phyloP scores from a whole-genome alignment of 2,888 invertebrate species.

The Bellardia pandia region DNA sequence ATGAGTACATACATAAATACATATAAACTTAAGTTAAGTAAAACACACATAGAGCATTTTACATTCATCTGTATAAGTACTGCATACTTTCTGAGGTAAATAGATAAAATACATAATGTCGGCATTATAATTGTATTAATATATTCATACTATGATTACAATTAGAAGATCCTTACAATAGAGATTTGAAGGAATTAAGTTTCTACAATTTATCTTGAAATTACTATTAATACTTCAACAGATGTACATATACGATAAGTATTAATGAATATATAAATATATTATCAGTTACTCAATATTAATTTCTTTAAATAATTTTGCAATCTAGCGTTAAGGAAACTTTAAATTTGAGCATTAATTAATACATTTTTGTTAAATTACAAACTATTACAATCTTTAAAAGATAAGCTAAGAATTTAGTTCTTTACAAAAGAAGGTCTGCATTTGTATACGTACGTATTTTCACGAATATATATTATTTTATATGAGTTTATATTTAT shows the following conservation, averaged over 20 bases:
- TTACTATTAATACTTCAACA: neutral
- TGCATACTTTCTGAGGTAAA: slow-evolving; percentile 28
- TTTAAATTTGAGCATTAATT: no score
- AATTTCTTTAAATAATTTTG: no score
- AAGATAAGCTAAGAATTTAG: no score
- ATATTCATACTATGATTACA: neutral
- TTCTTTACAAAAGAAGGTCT: no score
- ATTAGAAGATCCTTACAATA: slow-evolving; percentile 12
- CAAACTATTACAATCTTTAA: no score
- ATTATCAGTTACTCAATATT: no score
- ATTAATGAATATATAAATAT: no score
- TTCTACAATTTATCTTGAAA: neutral
- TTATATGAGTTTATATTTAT: neutral
- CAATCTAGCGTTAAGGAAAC: no score
- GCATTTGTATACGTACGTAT: no score
- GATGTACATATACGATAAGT: neutral
- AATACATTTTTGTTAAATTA: no score
- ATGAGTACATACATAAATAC: neutral
- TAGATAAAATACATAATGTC: slow-evolving; percentile 48
- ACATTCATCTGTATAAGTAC: neutral
- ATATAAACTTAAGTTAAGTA: slow-evolving; percentile 18
- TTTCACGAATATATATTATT: neutral
- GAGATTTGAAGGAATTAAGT: slow-evolving; percentile 39
- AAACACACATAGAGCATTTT: slow-evolving; percentile 21
- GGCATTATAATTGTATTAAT: slow-evolving; percentile 47